A percentile compares a stretch with the other conserved stretches of the same genome.
phyloP scores from a whole-genome alignment of 2,888 invertebrate species.

The Gryllus longicercus region DNA sequence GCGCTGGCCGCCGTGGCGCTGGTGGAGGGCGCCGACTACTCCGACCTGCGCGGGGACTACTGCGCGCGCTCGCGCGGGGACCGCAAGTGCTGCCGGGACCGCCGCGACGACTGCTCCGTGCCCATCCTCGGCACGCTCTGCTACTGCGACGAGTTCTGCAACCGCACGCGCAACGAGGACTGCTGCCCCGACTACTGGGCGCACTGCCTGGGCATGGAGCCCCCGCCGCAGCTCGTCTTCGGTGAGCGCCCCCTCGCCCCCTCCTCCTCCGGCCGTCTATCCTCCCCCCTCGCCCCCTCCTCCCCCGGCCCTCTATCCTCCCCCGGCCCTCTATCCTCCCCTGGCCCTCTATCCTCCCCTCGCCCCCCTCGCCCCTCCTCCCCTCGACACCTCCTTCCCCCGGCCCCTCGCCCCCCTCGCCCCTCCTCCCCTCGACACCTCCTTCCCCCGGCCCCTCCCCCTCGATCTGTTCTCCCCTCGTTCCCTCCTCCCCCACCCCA shows the following conservation, averaged over 20 bases:
- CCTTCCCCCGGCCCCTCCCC: too few relatives aligned
- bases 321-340: too few relatives aligned
- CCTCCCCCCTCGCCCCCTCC: too few relatives aligned
- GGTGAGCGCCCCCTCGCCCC: background rate
- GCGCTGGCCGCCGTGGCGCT: constrained; percentile 25
- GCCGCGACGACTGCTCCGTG: constrained; percentile 77
- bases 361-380: too few relatives aligned
- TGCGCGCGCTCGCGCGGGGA: constrained; percentile 48
- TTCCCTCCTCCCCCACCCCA: too few relatives aligned
- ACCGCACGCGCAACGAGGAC: constrained; percentile 67
- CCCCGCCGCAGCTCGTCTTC: constrained; percentile 25
- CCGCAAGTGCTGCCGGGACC: constrained; percentile 65
- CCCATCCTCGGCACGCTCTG: constrained; percentile 81
- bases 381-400: too few relatives aligned
- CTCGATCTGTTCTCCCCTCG: too few relatives aligned
- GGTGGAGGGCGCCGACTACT: constrained; percentile 30
- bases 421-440: too few relatives aligned
- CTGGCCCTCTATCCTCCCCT: too few relatives aligned
- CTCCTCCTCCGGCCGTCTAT: too few relatives aligned
- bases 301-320: too few relatives aligned
- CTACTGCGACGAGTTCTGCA: constrained; percentile 93
- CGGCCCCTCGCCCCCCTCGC: too few relatives aligned
- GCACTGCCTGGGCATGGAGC: constrained; percentile 59
- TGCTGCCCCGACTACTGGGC: constrained; percentile 90
- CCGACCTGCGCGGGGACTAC: constrained; percentile 52